A percentile compares a stretch with the other conserved stretches of the same genome.
These are phyloP conservation scores for Pentamera pediparva DNA, from an alignment of 53 echinoderm and acorn worm species.

Conservation along the genomic window DNA sequence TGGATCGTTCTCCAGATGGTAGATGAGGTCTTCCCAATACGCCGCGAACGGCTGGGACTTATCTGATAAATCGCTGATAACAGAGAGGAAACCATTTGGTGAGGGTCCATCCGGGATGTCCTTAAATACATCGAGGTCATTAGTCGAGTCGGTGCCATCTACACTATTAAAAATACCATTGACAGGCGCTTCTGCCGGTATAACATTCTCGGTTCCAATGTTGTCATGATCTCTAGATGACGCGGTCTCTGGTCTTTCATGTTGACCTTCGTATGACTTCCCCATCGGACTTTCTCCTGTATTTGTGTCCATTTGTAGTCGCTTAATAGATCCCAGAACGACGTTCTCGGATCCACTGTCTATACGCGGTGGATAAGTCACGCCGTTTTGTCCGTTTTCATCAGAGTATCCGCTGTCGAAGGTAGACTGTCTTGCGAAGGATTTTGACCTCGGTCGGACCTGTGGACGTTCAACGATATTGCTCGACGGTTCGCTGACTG, in stretches of 20 bases:
- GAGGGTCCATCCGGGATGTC: no score
- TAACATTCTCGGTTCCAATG: no score
- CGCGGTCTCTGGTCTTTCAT: background rate
- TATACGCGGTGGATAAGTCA: background rate
- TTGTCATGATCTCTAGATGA: no score
- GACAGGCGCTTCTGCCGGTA: no score
- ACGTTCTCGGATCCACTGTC: no score
- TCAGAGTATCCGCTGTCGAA: slow-evolving; percentile 97
- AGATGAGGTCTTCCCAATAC: slow-evolving; percentile 20
- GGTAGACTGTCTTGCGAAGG: slow-evolving; percentile 57
- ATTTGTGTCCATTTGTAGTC: background rate
- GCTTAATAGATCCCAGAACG: no score
- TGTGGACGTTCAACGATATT: background rate
- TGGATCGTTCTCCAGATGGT: background rate
- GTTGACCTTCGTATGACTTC: background rate
- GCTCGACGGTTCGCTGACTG: slow-evolving; percentile 2
- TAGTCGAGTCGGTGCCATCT: no score
- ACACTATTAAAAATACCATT: no score
- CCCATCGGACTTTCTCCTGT: background rate
- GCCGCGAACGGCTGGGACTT: slow-evolving; percentile 3
- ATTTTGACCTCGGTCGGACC: slow-evolving; percentile 11
- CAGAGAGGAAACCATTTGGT: background rate
- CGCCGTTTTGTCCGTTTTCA: slow-evolving; percentile 54
- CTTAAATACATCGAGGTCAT: no score
- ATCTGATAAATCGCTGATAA: background rate